phyloP scores from a whole-genome alignment of 2,797 vertebrate genomes.

The Pangasius larnaudii region DNA sequence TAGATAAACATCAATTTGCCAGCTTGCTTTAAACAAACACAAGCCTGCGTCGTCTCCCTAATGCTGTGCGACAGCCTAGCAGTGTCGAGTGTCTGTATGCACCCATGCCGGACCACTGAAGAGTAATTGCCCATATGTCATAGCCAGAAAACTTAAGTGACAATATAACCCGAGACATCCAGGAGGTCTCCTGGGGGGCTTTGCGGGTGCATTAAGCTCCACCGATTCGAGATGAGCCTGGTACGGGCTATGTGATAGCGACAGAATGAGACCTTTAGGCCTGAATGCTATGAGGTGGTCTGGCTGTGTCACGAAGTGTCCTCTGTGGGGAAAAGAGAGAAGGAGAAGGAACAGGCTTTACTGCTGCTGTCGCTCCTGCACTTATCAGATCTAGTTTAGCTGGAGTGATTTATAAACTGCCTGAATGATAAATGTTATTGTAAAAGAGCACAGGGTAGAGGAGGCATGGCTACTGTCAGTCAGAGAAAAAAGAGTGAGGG shows the following conservation, averaged over 20 bases:
- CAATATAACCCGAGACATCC: constrained; percentile 46
- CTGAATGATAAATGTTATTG: constrained; percentile 76
- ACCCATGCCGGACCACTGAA: constrained; percentile 38
- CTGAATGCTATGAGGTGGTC: constrained; percentile 64
- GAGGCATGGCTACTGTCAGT: constrained; percentile 63
- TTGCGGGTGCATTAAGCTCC: not conserved
- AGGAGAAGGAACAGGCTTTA: constrained; percentile 65
- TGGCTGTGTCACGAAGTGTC: constrained; percentile 50
- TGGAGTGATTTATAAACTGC: constrained; percentile 80
- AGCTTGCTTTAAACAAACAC: constrained; percentile 67
- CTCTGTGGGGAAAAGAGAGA: constrained; percentile 57
- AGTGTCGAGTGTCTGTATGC: constrained; percentile 46
- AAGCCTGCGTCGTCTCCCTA: constrained; percentile 56
- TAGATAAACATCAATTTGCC: constrained; percentile 64
- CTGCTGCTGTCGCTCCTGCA: constrained; percentile 71
- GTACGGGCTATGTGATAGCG: constrained; percentile 4
- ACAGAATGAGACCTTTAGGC: constrained; percentile 21
- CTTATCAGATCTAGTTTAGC: constrained; percentile 78
- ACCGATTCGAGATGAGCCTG: not conserved
- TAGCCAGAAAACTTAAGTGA: constrained; percentile 46
- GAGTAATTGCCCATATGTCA: constrained; percentile 51
- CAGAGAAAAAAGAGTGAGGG: constrained; percentile 24
- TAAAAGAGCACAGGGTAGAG: constrained; percentile 65
- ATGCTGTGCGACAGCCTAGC: constrained; percentile 58
- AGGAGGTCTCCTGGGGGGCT: constrained; percentile 25